These are phyloP conservation scores for Latrodectus elegans DNA, from an alignment of 2,888 invertebrate genomes.

Conservation along the genomic window DNA sequence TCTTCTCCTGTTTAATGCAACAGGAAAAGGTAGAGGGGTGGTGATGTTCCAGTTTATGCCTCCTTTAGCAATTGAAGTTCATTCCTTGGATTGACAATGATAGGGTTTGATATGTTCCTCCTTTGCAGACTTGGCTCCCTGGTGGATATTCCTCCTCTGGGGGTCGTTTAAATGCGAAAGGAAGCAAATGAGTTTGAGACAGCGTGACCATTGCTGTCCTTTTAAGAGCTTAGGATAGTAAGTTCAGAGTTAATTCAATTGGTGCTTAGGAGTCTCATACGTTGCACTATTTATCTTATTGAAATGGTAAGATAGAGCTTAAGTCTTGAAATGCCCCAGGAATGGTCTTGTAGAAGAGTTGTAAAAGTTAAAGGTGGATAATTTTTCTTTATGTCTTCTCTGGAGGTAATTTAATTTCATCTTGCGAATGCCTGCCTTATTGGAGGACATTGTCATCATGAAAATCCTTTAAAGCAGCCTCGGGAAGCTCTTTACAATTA, in stretches of 20 bases:
- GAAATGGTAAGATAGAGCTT: no score
- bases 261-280: neutral
- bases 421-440: no score
- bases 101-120: neutral
- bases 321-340: no score
- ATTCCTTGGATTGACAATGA: slow-evolving; percentile 23
- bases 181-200: slow-evolving; percentile 2
- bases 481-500: no score
- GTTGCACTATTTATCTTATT: no score
- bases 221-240: neutral
- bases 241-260: neutral
- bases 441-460: no score
- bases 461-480: no score
- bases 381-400: no score
- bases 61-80: slow-evolving; percentile 26
- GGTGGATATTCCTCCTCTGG: neutral
- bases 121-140: neutral
- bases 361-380: no score
- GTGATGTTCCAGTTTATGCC: slow-evolving; percentile 25
- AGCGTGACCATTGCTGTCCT: slow-evolving; percentile 2
- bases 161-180: slow-evolving; percentile 3
- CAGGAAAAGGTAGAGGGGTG: slow-evolving; percentile 27
- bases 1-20: slow-evolving; percentile 25
- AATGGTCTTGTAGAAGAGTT: no score
- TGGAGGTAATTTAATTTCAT: no score